These are phyloP conservation scores for Galeopsomyia nigrocyanea DNA, from an alignment of 2,888 invertebrate genomes.

Conservation along the genomic window DNA sequence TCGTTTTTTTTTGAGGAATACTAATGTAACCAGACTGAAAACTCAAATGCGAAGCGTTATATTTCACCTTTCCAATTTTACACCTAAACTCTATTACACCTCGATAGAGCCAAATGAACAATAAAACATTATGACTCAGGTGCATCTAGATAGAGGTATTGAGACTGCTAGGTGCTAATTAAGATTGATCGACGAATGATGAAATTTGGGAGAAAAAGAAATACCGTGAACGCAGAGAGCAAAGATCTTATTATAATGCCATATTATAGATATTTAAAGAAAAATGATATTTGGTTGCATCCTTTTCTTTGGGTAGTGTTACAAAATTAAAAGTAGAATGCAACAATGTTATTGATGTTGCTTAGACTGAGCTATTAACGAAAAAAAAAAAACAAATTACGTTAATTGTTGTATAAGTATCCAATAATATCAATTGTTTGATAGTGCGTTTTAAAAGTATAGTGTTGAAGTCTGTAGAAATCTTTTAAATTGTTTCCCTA, in stretches of 20 bases:
- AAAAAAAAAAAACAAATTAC: slow-evolving; percentile 23
- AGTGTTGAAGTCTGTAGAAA: slow-evolving; percentile 42
- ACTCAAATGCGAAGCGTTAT: slow-evolving; percentile 31
- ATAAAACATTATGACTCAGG: slow-evolving; percentile 34
- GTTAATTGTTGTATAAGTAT: slow-evolving; percentile 46
- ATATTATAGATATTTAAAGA: slow-evolving; percentile 43
- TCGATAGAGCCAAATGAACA: slow-evolving; percentile 36
- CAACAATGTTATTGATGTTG: slow-evolving; percentile 45
- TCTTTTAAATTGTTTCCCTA: slow-evolving; percentile 38
- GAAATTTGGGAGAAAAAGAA: slow-evolving; percentile 27
- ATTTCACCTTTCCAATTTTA: slow-evolving; percentile 40
- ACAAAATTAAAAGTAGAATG: slow-evolving; percentile 46
- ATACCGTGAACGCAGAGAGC: slow-evolving; percentile 28
- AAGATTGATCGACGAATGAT: slow-evolving; percentile 31
- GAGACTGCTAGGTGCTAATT: slow-evolving; percentile 43
- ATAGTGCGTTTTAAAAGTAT: slow-evolving; percentile 37
- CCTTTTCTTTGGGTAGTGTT: slow-evolving; percentile 43
- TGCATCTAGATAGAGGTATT: slow-evolving; percentile 44
- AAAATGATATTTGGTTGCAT: slow-evolving; percentile 40
- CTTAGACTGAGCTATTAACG: slow-evolving; percentile 47
- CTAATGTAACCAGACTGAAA: slow-evolving; percentile 39
- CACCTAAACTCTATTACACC: slow-evolving; percentile 34
- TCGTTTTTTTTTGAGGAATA: slow-evolving; percentile 21
- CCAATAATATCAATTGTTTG: slow-evolving; percentile 44
- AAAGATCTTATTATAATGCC: slow-evolving; percentile 46